A percentile compares a stretch with the other conserved stretches of the same genome.
phyloP scores from a whole-genome alignment of 2,797 vertebrate genomes.

The Ptychobarbus kaznakovi region DNA sequence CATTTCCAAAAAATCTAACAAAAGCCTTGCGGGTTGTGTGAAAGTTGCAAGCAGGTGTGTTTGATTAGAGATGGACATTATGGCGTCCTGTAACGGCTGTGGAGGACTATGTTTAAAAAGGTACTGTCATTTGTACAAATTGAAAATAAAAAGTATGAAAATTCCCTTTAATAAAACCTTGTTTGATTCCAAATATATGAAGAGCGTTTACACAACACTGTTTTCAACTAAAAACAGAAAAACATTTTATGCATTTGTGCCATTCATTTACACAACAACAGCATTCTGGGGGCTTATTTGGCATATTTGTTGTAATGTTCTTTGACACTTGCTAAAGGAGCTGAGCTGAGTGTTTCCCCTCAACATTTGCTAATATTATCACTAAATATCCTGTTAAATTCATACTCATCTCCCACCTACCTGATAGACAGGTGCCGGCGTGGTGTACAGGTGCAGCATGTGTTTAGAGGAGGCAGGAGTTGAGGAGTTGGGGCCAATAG shows the following conservation, averaged over 20 bases:
- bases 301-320: background rate
- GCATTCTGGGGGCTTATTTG: background rate
- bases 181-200: background rate
- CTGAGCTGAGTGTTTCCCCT: background rate
- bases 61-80: background rate
- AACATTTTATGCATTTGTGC: background rate
- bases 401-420: constrained; percentile 37
- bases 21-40: background rate
- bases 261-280: background rate
- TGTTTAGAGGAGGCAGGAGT: constrained; percentile 76
- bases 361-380: background rate
- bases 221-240: background rate
- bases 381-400: constrained; percentile 11
- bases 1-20: background rate
- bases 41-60: background rate
- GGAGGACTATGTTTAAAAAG: background rate
- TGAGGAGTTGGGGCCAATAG: constrained; percentile 76
- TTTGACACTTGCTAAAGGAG: background rate
- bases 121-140: too few relatives aligned
- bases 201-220: background rate
- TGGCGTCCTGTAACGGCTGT: background rate
- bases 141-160: background rate
- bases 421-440: constrained; percentile 71
- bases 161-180: background rate
- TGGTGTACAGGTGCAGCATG: constrained; percentile 79